phyloP scores from a whole-genome alignment of 2,888 invertebrate genomes.

The Parasteatoda lunata region DNA sequence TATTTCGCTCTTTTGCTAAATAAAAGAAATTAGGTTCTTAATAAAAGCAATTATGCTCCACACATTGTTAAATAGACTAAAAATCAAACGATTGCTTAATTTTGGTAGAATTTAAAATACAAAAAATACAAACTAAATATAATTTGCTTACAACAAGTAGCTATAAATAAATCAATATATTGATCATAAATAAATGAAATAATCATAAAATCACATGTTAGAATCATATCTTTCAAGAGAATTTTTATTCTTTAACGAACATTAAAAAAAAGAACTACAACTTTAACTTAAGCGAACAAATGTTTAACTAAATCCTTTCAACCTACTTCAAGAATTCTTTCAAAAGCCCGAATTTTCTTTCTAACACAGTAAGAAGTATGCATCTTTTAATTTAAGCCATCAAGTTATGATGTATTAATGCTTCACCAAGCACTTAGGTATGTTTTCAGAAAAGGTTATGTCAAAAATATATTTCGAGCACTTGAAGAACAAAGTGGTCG shows the following conservation, averaged over 20 bases:
- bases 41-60: too few relatives aligned
- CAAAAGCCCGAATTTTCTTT: constrained; percentile 11
- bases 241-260: not conserved
- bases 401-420: not conserved
- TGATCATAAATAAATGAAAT: too few relatives aligned
- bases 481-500: not conserved
- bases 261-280: constrained; percentile 13
- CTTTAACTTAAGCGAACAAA: constrained; percentile 37
- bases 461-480: not conserved
- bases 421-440: not conserved
- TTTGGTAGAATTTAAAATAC: too few relatives aligned
- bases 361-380: not conserved
- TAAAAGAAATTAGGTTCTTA: too few relatives aligned
- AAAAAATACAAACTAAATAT: too few relatives aligned
- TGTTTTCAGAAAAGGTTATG: not conserved
- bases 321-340: constrained; percentile 37
- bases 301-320: constrained; percentile 62
- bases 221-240: not conserved
- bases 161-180: too few relatives aligned
- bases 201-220: too few relatives aligned
- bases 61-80: too few relatives aligned
- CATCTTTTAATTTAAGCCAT: constrained; percentile 1
- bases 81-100: too few relatives aligned
- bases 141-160: too few relatives aligned
- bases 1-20: too few relatives aligned